Base-by-base conservation (phyloP, 2,888 invertebrate species). In the Chymomyza amoena region DNA sequence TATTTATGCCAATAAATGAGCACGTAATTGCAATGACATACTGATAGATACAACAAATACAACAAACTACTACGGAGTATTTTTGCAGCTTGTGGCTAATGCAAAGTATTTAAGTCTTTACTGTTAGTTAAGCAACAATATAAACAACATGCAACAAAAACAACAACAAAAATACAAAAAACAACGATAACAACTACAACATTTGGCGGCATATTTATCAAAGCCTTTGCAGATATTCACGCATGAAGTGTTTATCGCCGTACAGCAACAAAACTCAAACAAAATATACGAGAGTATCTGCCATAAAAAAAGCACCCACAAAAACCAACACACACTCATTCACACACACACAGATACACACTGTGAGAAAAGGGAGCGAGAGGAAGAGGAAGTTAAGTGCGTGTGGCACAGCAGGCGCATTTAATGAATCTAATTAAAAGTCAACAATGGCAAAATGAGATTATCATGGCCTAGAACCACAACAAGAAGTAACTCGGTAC, bases 401-500 rank as follows among this genome's bases (percentile, higher is more conserved):
- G 67, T 74, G 65, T 74, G 65, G 66, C 39, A 13, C 81, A 81
- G 77, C 84, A 86, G 86, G 86, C 83, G 81, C 86, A 81, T 83
- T 83, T 82, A 89, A 88, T 88, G 85, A 88, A 89, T 88, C 89
- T 89, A 89, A 89, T 89, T 89, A 89, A 89, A 89, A 89, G 89
- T 88, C 88, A 89, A 89, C 88, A 89, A 88, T 88, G 84, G 83
- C 87, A 83, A 86, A 45, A 83, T 78, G 87, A 87, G 87, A 84
- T 84, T 83, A 87, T 84, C 87, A 81, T n/a, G 10, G 68, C 70
- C 73, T 75, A 68, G 73, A 76, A 52, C 70, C 67, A 54, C 59
- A 70, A 20, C 68, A 73, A 67, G 20, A 54, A 59, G 66, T 60
- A 59, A 15, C 54, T 64, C 13, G 52, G 68, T 61, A n/a, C n/a